Percentiles rank a stretch among this genome's conserved stretches.
Evolutionary conservation across 2,797 vertebrate genomes (phyloP).

Genomic region (Falco concolor): DNA sequence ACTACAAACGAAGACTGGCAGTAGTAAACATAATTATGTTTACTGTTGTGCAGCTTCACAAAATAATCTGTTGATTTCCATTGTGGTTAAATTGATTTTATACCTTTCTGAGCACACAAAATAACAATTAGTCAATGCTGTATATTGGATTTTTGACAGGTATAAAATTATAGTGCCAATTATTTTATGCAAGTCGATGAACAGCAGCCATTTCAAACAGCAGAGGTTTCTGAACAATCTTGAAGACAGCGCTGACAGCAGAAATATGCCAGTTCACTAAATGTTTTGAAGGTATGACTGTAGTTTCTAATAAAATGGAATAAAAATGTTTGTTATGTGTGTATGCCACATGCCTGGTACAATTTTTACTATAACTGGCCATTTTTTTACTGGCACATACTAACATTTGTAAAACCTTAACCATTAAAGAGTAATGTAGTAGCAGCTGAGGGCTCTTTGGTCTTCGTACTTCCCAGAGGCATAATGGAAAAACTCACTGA

Average conservation of each 20-base stretch:
- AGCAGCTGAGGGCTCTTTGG: neutral
- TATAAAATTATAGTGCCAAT: slow-evolving; percentile 67
- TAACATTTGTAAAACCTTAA: neutral
- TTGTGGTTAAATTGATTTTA: slow-evolving; percentile 64
- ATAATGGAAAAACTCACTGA: neutral
- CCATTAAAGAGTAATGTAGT: neutral
- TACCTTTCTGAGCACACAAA: slow-evolving; percentile 57
- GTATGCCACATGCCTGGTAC: neutral
- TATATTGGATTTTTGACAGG: slow-evolving; percentile 58
- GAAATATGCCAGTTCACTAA: neutral
- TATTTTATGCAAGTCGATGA: slow-evolving; percentile 44
- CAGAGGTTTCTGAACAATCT: neutral
- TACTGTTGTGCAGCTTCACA: neutral
- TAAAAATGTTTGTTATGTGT: neutral
- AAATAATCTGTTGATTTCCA: slow-evolving; percentile 36
- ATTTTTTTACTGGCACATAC: neutral
- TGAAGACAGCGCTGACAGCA: neutral
- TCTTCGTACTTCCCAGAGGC: neutral
- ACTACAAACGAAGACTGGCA: neutral
- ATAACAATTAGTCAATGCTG: slow-evolving; percentile 63
- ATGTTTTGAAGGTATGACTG: neutral
- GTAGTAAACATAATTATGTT: slow-evolving; percentile 9
- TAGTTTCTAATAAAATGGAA: neutral
- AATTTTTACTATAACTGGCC: neutral
- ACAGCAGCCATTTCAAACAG: slow-evolving; percentile 38